These are phyloP conservation scores for Embiotoca jacksoni DNA, from an alignment of 2,113 vertebrate species.

Conservation along the genomic window DNA sequence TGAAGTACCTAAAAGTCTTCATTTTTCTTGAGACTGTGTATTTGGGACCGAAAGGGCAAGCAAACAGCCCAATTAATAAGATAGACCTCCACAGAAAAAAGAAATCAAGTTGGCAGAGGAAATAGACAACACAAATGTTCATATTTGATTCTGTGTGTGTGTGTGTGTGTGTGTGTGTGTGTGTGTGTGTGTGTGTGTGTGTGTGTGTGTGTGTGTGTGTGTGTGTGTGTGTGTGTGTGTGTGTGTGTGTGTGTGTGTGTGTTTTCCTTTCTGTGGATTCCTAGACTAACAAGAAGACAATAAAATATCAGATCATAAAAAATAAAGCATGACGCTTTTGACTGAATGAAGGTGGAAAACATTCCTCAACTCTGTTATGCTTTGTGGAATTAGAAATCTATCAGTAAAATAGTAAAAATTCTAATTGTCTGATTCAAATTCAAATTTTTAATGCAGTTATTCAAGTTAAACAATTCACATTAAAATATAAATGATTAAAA, in stretches of 20 bases:
- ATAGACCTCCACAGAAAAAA: constrained; percentile 37
- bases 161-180: not conserved
- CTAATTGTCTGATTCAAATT: too few relatives aligned
- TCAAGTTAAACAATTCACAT: too few relatives aligned
- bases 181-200: constrained; percentile 1
- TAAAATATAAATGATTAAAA: too few relatives aligned
- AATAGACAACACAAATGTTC: constrained; percentile 19
- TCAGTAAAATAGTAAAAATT: not conserved
- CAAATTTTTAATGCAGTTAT: too few relatives aligned
- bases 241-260: too few relatives aligned
- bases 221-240: not conserved
- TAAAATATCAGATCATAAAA: not conserved
- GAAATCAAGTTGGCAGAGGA: constrained; percentile 37
- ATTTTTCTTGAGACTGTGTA: constrained; percentile 24
- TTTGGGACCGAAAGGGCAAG: constrained; percentile 40
- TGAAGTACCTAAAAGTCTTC: constrained; percentile 28
- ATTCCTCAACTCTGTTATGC: not conserved
- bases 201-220: not conserved
- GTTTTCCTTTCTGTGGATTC: not conserved
- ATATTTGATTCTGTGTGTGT: not conserved
- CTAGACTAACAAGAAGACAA: not conserved
- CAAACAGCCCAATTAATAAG: constrained; percentile 59
- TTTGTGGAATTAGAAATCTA: constrained; percentile 2
- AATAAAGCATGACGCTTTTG: not conserved
- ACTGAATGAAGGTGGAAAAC: not conserved